Conservation (phyloP, 2,888 invertebrate species). For the Leptinotarsa juncta region DNA sequence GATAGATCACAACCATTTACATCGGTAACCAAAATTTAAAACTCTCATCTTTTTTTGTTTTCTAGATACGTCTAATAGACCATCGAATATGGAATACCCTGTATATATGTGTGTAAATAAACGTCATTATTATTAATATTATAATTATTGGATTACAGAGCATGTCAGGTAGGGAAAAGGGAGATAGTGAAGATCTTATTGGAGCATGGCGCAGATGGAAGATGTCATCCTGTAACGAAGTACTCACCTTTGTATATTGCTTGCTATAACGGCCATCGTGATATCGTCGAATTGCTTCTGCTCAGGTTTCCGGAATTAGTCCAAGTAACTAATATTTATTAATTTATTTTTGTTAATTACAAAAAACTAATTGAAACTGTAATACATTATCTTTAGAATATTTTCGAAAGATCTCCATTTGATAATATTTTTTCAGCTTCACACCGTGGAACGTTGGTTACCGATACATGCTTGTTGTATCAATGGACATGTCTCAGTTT, state of each 20-base stretch:
- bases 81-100: no score
- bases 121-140: neutral
- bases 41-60: no score
- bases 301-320: conserved; percentile 87
- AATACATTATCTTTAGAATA: no score
- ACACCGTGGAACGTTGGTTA: conserved; percentile 92
- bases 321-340: conserved; percentile 67
- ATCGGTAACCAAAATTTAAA: no score
- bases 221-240: conserved; percentile 89
- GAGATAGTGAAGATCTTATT: conserved; percentile 83
- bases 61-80: no score
- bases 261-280: conserved; percentile 84
- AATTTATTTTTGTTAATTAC: neutral
- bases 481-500: conserved; percentile 83
- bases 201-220: conserved; percentile 86
- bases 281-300: conserved; percentile 81
- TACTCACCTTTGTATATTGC: conserved; percentile 94
- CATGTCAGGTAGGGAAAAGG: conserved; percentile 86
- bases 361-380: neutral
- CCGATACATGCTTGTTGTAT: conserved; percentile 94
- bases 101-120: neutral
- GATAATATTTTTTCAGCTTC: conserved; percentile 69
- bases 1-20: no score
- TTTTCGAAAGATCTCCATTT: neutral
- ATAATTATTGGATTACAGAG: conserved; percentile 68